Evolutionary conservation across 1,140 invertebrate genomes (phyloP).

Genomic region (Leptinotarsa defecta): DNA sequence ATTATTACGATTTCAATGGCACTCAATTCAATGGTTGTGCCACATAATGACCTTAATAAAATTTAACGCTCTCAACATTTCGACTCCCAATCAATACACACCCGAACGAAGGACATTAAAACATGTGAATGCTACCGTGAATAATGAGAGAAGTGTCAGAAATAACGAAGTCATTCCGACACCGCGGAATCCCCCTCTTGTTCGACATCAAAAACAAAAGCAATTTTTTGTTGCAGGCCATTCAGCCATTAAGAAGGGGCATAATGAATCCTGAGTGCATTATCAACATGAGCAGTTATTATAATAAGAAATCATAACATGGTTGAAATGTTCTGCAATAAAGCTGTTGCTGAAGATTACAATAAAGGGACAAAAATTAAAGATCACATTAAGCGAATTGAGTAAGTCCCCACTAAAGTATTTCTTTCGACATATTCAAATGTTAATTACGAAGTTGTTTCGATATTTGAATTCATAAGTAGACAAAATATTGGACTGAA

Average conservation of each 20-base stretch:
- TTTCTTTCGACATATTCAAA: too few species aligned
- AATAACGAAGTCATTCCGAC: constrained; percentile 10
- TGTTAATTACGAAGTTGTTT: too few species aligned
- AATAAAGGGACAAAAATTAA: neutral
- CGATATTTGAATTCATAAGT: too few species aligned
- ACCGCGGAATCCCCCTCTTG: neutral
- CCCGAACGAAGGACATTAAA: constrained; percentile 36
- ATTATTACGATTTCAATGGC: constrained; percentile 47
- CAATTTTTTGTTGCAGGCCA: constrained; percentile 24
- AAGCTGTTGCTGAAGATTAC: neutral
- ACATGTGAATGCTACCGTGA: constrained; percentile 32
- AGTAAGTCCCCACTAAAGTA: too few species aligned
- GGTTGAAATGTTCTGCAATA: neutral
- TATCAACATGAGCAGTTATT: constrained; percentile 25
- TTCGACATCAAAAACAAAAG: constrained; percentile 22
- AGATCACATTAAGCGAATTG: too few species aligned
- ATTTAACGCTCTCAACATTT: constrained; percentile 45
- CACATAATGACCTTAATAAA: constrained; percentile 48
- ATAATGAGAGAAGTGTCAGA: constrained; percentile 7
- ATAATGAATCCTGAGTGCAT: constrained; percentile 40
- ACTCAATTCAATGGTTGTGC: constrained; percentile 45
- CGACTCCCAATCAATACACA: constrained; percentile 42
- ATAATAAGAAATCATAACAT: neutral
- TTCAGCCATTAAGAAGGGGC: constrained; percentile 39
- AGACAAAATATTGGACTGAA: too few species aligned